A percentile compares a stretch with the other conserved stretches of the same genome.
These are phyloP conservation scores for Leuciscus idus DNA, from an alignment of 2,113 vertebrate genomes.

Conservation along the genomic window DNA sequence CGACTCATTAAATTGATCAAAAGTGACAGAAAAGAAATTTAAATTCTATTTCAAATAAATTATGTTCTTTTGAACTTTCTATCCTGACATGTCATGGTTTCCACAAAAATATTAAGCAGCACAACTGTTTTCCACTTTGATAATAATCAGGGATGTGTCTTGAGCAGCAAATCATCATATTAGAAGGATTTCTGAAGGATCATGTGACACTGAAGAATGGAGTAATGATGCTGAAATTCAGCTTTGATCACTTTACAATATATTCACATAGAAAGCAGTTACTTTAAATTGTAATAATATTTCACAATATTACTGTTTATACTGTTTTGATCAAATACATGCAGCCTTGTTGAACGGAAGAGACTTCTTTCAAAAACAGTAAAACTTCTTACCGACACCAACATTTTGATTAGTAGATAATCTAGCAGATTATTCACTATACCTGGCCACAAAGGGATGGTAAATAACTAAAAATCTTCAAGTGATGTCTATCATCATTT, in stretches of 20 bases:
- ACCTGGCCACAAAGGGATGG: too few species aligned
- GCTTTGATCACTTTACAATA: background rate
- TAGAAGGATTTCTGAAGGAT: background rate
- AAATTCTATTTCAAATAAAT: too few species aligned
- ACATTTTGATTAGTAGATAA: background rate
- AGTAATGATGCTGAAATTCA: background rate
- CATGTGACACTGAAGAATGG: background rate
- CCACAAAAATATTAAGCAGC: too few species aligned
- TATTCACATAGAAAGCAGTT: background rate
- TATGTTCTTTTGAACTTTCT: too few species aligned
- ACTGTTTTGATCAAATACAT: background rate
- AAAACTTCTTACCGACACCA: background rate
- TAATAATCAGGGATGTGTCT: too few species aligned
- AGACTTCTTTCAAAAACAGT: background rate
- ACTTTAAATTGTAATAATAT: background rate
- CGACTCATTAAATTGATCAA: background rate
- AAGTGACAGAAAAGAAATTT: background rate
- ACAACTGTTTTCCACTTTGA: too few species aligned
- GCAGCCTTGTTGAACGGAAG: background rate
- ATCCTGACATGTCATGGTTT: too few species aligned
- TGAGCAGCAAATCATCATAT: background rate
- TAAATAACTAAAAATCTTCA: background rate
- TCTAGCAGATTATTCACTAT: too few species aligned
- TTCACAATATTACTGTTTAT: background rate
- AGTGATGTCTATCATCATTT: background rate